These are phyloP conservation scores for Allolobophora icterica DNA, from an alignment of 2,888 invertebrate species.

Conservation along the genomic window DNA sequence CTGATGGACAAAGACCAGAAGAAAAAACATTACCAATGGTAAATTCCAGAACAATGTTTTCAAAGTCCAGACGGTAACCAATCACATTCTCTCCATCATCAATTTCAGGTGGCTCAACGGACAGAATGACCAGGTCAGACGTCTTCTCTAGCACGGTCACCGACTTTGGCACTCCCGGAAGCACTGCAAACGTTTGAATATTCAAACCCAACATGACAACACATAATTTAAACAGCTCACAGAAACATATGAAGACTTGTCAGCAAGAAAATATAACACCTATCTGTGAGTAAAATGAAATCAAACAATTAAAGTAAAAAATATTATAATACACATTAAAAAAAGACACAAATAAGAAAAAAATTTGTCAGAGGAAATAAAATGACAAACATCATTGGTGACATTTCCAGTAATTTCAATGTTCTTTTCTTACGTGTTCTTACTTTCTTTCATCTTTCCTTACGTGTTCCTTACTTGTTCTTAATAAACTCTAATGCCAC, in stretches of 20 bases:
- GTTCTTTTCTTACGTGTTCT: too few species aligned
- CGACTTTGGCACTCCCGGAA: slow-evolving; percentile 43
- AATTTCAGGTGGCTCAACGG: slow-evolving; percentile 44
- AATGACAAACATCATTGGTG: not conserved
- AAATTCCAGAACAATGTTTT: slow-evolving; percentile 37
- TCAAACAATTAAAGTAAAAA: not conserved
- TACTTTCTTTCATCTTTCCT: too few species aligned
- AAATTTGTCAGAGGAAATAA: slow-evolving; percentile 8
- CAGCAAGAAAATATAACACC: not conserved
- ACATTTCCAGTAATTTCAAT: not conserved
- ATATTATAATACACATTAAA: not conserved
- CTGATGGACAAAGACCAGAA: not conserved
- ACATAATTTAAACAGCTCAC: not conserved
- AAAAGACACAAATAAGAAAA: not conserved
- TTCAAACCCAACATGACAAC: not conserved
- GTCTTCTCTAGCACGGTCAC: slow-evolving; percentile 39
- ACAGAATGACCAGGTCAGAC: slow-evolving; percentile 45
- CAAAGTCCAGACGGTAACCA: slow-evolving; percentile 47
- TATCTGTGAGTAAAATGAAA: not conserved
- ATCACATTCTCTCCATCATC: slow-evolving; percentile 44
- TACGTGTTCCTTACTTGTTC: too few species aligned
- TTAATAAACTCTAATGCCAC: too few species aligned
- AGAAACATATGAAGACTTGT: not conserved
- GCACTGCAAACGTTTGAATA: slow-evolving; percentile 31
- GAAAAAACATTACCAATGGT: not conserved